Evolutionary conservation across 2,797 vertebrate species (phyloP), one percentile per base, ranked within the genome.

Genomic region (Liparis tanakae): DNA sequence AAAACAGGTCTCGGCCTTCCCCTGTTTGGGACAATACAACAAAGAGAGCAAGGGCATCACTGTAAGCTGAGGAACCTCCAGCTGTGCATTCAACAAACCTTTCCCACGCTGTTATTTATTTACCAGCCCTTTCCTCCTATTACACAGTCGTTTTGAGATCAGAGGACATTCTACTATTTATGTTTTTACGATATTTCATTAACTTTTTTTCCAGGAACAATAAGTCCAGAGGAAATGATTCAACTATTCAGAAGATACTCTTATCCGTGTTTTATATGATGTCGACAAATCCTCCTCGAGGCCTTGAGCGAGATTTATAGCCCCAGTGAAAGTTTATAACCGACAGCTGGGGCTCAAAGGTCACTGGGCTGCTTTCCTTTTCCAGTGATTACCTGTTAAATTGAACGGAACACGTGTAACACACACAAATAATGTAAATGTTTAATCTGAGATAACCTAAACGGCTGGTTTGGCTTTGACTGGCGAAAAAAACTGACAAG

Each of bases 391-490:
- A 33, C 60, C 20, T 63, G 72, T 58, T 72, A 80, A 87, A 85
- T 61, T 55, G 65, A 73, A 74, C 18, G 66, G 43, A 72, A 74
- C 70, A 69, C 50, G 33, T 64, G 14, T 37, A 9, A 20, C 64
- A 6, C 30, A 12, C 33, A 18, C 64, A 84, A 83, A 91, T 89
- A 18, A 87, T 79, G 67, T 83, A 51, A 91, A 87, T 89, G 10
- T 85, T 89, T 87, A 69, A 80, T 69, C 61, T 39, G 1, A 15
- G 51, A 39, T 20, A 55, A 55, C 20, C 55, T 44, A 8, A 25
- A 2, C 0, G 12, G 13, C 22, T 37, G 14, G 68, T 48, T 62
- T 22, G 39, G n/a, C 14, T 18, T 30, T 59, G 30, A 46, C 4
- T 22, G 39, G 36, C 3, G 0, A 36, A 51, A 41, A 53, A 43